phyloP scores from a whole-genome alignment of 1,140 invertebrate genomes.

The Drosophila malerkotliana region DNA sequence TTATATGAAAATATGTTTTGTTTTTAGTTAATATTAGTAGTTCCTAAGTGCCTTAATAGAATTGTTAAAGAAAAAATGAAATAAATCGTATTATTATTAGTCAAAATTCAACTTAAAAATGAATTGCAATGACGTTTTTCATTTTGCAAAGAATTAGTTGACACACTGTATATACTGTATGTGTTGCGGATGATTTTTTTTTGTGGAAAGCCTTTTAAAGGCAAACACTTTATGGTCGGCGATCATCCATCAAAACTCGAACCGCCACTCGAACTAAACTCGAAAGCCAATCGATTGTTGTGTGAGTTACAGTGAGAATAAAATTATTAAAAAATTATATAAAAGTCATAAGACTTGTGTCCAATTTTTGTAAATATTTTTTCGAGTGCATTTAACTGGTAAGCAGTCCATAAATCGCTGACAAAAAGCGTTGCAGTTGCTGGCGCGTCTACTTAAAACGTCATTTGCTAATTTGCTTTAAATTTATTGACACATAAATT shows the following conservation, averaged over 20 bases:
- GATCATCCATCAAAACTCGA: conserved; percentile 58
- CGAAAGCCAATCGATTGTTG: background rate
- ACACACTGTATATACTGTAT: too few species aligned
- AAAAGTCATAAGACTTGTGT: too few species aligned
- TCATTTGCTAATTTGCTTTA: conserved; percentile 79
- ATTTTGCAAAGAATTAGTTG: too few species aligned
- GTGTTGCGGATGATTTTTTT: too few species aligned
- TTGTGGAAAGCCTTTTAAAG: conserved; percentile 46
- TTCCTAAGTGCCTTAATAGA: too few species aligned
- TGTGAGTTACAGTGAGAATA: conserved; percentile 3
- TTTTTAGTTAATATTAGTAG: too few species aligned
- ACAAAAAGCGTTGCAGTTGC: conserved; percentile 41
- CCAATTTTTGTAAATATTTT: background rate
- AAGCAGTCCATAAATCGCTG: conserved; percentile 69
- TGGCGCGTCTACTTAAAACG: conserved; percentile 67
- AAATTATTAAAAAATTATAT: background rate
- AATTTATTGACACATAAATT: conserved; percentile 82
- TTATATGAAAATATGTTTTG: too few species aligned
- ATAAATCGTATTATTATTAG: too few species aligned
- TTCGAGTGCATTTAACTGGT: background rate
- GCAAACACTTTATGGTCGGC: conserved; percentile 48
- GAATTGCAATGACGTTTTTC: too few species aligned
- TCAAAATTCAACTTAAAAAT: too few species aligned
- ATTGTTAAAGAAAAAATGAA: too few species aligned
- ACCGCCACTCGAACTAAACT: conserved; percentile 1